Conservation (phyloP, 2,797 vertebrate genomes). For the Myioborus melanocephalus region DNA sequence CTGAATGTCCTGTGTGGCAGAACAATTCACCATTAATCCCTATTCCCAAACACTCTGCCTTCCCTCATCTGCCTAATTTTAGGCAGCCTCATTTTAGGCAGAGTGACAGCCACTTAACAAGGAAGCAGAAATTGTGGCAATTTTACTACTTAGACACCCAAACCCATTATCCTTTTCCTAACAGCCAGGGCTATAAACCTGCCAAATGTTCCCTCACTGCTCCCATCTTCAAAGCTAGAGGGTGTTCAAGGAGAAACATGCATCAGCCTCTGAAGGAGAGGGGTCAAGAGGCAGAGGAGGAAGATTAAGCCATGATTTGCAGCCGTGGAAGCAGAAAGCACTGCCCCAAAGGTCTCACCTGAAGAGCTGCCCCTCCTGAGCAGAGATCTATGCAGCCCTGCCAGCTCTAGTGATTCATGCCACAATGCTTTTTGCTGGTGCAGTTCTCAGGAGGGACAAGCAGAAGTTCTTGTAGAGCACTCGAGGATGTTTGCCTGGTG, state of each 20-base stretch:
- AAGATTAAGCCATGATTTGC: conserved; percentile 45
- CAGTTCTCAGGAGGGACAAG: background rate
- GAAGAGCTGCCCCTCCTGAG: conserved; percentile 26
- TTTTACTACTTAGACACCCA: background rate
- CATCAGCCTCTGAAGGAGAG: background rate
- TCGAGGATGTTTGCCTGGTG: background rate
- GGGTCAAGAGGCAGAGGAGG: background rate
- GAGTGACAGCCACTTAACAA: background rate
- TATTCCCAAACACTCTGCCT: background rate
- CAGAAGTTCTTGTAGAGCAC: background rate
- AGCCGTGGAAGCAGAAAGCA: background rate
- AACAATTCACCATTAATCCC: background rate
- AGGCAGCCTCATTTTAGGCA: background rate
- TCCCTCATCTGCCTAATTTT: background rate
- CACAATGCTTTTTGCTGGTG: background rate
- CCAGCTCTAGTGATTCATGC: conserved; percentile 8
- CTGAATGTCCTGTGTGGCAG: background rate
- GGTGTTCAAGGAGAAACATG: conserved; percentile 48
- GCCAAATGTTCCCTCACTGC: background rate
- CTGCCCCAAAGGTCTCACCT: conserved; percentile 21
- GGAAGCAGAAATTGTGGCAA: background rate
- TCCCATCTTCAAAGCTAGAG: background rate
- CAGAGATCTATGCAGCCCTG: conserved; percentile 3
- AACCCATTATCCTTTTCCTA: background rate
- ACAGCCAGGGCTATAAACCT: background rate